Percentiles rank a stretch among this genome's conserved stretches.
phyloP scores from a whole-genome alignment of 2,888 invertebrate genomes.

The Drosophila prostipennis region DNA sequence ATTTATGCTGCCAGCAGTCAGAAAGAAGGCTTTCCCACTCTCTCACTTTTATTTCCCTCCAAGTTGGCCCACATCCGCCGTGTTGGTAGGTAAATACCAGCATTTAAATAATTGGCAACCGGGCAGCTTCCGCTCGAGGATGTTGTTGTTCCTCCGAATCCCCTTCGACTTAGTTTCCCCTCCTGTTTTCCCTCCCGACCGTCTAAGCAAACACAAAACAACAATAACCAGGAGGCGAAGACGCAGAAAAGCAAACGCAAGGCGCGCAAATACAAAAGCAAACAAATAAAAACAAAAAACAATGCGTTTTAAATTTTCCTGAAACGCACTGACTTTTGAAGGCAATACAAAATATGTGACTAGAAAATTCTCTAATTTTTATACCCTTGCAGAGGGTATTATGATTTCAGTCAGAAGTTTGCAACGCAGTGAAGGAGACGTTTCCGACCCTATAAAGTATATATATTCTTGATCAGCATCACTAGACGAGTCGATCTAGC shows the following conservation, averaged over 20 bases:
- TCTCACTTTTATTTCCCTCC: background rate
- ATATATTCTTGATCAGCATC: too few relatives aligned
- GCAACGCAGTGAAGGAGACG: too few relatives aligned
- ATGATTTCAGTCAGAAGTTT: too few relatives aligned
- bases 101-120: slow-evolving; percentile 76
- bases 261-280: slow-evolving; percentile 69
- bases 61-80: slow-evolving; percentile 72
- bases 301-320: slow-evolving; percentile 31
- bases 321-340: slow-evolving; percentile 11
- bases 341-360: background rate
- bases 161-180: slow-evolving; percentile 4
- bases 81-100: slow-evolving; percentile 74
- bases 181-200: background rate
- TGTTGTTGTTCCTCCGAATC: slow-evolving; percentile 24
- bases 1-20: slow-evolving; percentile 61
- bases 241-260: slow-evolving; percentile 23
- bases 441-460: too few relatives aligned
- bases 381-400: too few relatives aligned
- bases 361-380: slow-evolving; percentile 5
- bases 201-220: slow-evolving; percentile 65
- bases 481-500: too few relatives aligned
- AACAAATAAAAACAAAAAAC: slow-evolving; percentile 60
- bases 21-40: slow-evolving; percentile 20
- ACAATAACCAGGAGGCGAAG: slow-evolving; percentile 18
- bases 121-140: slow-evolving; percentile 68